Conservation (phyloP, 2,113 vertebrate genomes). For the Brachypteracias leptosomus region DNA sequence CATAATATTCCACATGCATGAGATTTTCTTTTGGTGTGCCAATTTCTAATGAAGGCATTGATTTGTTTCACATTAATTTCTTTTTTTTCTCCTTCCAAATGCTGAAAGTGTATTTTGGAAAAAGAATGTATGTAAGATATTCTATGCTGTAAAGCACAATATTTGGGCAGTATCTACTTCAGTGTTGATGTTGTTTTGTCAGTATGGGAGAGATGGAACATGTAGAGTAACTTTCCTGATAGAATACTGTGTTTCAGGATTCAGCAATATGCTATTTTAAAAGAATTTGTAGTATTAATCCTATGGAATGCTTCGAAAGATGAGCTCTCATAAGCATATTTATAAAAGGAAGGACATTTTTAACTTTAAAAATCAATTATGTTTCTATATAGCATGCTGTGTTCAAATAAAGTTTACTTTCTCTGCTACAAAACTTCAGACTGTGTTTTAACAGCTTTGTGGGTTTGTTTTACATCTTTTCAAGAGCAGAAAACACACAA, state of each 20-base stretch:
- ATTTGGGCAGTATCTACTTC: background rate
- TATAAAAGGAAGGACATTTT: constrained; percentile 24
- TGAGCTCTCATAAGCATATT: background rate
- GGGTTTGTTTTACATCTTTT: background rate
- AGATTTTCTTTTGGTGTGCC: constrained; percentile 1
- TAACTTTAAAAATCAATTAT: constrained; percentile 13
- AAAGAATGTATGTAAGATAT: constrained; percentile 19
- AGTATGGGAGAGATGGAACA: background rate
- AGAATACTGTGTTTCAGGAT: constrained; percentile 16
- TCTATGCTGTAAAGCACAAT: constrained; percentile 32
- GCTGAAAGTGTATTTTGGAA: constrained; percentile 1
- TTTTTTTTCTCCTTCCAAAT: background rate
- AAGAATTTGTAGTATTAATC: background rate
- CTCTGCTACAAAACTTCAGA: constrained; percentile 1
- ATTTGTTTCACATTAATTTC: background rate
- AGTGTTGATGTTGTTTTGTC: background rate
- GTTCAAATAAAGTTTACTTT: constrained; percentile 69
- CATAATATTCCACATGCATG: background rate
- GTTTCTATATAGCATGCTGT: constrained; percentile 61
- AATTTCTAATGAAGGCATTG: background rate
- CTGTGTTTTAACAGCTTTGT: background rate
- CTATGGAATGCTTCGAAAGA: constrained; percentile 9
- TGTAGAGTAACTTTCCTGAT: background rate
- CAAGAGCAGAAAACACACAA: background rate
- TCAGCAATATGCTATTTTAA: constrained; percentile 45